Evolutionary conservation across 2,797 vertebrate genomes (phyloP).

Genomic region (Borostomias antarcticus): DNA sequence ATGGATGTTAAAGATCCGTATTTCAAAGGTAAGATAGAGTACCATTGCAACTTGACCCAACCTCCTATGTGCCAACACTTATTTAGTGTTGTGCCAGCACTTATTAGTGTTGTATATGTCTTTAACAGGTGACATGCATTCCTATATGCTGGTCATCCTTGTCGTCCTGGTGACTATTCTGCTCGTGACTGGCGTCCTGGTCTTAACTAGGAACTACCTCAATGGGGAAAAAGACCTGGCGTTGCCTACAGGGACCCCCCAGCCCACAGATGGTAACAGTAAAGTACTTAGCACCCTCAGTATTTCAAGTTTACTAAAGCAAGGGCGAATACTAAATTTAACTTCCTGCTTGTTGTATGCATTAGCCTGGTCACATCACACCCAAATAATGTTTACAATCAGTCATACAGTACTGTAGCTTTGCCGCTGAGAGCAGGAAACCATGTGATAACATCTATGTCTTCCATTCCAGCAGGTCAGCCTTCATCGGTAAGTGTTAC

Average conservation of each 20-base stretch:
- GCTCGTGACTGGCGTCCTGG: slow-evolving; percentile 20
- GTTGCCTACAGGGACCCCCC: neutral
- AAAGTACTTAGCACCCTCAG: neutral
- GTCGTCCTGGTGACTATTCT: slow-evolving; percentile 1
- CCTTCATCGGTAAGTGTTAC: slow-evolving; percentile 58
- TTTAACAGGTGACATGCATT: rapidly evolving
- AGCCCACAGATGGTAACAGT: slow-evolving; percentile 40
- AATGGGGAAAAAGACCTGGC: slow-evolving; percentile 24
- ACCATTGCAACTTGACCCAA: neutral
- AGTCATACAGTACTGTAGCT: no score
- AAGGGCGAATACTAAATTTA: neutral
- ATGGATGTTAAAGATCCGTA: neutral
- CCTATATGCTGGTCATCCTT: rapidly evolving
- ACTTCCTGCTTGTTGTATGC: slow-evolving; percentile 1
- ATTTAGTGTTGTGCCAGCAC: no score
- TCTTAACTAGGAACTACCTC: neutral
- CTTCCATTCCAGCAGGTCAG: slow-evolving; percentile 54
- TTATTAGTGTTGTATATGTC: slow-evolving; percentile 5
- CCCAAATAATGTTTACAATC: neutral
- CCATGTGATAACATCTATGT: slow-evolving; percentile 50
- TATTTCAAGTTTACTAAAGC: neutral
- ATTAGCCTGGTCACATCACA: neutral
- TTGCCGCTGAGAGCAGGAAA: slow-evolving; percentile 35
- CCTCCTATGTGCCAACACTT: neutral
- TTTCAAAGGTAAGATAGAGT: neutral